Evolutionary conservation across 2,888 invertebrate species (phyloP).

Genomic region (Argyresthia goedartella): DNA sequence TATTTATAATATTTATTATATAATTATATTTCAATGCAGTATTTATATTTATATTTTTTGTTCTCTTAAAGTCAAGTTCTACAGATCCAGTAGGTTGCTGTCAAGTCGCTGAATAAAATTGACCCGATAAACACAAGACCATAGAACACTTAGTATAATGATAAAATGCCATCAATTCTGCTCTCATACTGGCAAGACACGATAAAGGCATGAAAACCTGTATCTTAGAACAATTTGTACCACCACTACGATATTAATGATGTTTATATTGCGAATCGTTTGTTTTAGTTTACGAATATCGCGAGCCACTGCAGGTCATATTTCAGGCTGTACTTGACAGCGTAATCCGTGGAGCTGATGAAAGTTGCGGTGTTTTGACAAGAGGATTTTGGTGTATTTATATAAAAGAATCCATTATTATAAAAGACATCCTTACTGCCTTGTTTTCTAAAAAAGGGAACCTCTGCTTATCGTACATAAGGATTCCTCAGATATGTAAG

Average conservation of each 20-base stretch:
- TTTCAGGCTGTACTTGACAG: slow-evolving; percentile 23
- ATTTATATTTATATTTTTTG: no score
- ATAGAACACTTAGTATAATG: slow-evolving; percentile 29
- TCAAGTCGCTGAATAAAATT: not conserved
- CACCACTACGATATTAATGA: slow-evolving; percentile 46
- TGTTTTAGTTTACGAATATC: slow-evolving; percentile 38
- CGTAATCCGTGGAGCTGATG: slow-evolving; percentile 2
- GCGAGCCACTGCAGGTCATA: slow-evolving; percentile 24
- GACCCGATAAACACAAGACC: not conserved
- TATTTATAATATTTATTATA: no score
- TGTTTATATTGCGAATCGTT: slow-evolving; percentile 46
- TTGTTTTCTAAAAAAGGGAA: no score
- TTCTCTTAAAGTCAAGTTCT: no score
- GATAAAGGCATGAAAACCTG: slow-evolving; percentile 61
- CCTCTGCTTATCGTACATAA: no score
- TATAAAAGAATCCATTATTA: no score
- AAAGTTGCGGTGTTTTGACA: not conserved
- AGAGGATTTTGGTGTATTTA: not conserved
- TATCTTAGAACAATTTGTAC: slow-evolving; percentile 41
- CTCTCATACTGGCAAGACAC: slow-evolving; percentile 51
- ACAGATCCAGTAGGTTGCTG: not conserved
- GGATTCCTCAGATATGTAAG: no score
- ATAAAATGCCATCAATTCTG: slow-evolving; percentile 51
- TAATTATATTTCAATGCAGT: no score
- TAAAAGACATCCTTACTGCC: no score